Evolutionary conservation across 2,113 vertebrate genomes (phyloP), one percentile per base, ranked within the genome.

Genomic region (Dascyllus trimaculatus): DNA sequence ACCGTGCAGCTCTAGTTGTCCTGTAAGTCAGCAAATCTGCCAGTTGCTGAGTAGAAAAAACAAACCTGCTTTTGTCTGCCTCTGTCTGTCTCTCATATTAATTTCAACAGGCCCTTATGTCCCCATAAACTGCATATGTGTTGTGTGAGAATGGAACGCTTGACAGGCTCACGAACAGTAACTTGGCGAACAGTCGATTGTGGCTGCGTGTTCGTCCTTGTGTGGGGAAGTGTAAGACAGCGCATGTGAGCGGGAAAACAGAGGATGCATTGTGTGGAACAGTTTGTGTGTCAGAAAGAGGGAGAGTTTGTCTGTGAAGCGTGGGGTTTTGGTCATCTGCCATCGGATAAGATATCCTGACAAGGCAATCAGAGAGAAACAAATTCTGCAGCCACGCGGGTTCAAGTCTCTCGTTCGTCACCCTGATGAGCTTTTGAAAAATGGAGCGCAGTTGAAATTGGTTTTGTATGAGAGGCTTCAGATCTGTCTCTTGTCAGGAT

Each of bases 371-470:
- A 91, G 91, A 87, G 87, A 90, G 81, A 92, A 94, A 94, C 91
- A 93, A 90, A 94, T 93, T 92, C 90, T 80, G 88, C 86, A 89
- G 89, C 92, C 91, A 81, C 67, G 56, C 69, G 57, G 83, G 87
- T 90, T 90, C 92, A 90, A 85, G 87, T 76, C 92, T 75, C 77
- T 92, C 91, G 81, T 93, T 88, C 90, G 89, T 94, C 94, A 93
- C 85, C 79, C 90, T 92, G 94, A 94, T 95, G 92, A 94, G 93
- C 93, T 94, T 95, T 93, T 94, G 89, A 93, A 91, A 95, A 94
- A 94, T 94, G 92, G 84, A 92, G 90, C 71, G 76, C 57, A 66
- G 88, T 72, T 86, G 89, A 92, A 95, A 95, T 93, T 93, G 93
- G 93, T 94, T 94, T 92, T 91, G 92, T 93, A 93, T 90, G 92